Percentiles rank a stretch among this genome's conserved stretches.
Evolutionary conservation across 2,888 invertebrate genomes (phyloP).

Genomic region (Acleris sparsana): DNA sequence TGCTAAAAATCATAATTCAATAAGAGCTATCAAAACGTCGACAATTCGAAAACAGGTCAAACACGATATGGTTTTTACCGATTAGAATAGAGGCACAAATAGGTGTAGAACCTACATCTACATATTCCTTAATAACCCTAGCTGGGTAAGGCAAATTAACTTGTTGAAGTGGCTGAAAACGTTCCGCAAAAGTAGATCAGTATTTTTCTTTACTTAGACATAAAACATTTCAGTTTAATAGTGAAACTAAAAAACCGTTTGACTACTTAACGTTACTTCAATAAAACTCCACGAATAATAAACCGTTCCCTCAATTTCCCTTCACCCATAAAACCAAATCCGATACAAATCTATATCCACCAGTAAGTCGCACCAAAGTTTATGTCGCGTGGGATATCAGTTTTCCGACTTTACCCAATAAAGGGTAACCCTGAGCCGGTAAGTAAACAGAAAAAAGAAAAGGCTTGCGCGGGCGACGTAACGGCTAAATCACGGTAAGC

Average conservation of each 20-base stretch:
- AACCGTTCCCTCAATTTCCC: conserved; percentile 47
- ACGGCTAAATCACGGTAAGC: conserved; percentile 80
- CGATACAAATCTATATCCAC: conserved; percentile 66
- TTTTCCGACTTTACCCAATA: conserved; percentile 79
- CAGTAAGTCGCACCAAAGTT: conserved; percentile 71
- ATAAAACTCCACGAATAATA: conserved; percentile 25
- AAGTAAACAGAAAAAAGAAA: conserved; percentile 80
- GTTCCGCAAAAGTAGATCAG: no score
- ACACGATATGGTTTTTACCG: no score
- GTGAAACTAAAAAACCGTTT: neutral
- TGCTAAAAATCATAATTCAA: no score
- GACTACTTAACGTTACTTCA: conserved; percentile 3
- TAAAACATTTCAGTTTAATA: no score
- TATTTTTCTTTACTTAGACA: no score
- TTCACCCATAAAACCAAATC: conserved; percentile 42
- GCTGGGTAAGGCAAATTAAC: no score
- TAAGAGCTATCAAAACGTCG: no score
- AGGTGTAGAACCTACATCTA: no score
- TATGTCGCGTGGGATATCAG: conserved; percentile 75
- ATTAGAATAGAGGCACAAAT: no score
- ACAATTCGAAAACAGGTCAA: no score
- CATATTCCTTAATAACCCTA: no score
- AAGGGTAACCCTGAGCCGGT: conserved; percentile 81
- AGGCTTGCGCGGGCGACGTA: conserved; percentile 64
- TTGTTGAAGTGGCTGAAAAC: no score